Percentiles rank a stretch among this genome's conserved stretches.
phyloP scores from a whole-genome alignment of 2,797 vertebrate species.

The Coranthus polyacanthus region DNA sequence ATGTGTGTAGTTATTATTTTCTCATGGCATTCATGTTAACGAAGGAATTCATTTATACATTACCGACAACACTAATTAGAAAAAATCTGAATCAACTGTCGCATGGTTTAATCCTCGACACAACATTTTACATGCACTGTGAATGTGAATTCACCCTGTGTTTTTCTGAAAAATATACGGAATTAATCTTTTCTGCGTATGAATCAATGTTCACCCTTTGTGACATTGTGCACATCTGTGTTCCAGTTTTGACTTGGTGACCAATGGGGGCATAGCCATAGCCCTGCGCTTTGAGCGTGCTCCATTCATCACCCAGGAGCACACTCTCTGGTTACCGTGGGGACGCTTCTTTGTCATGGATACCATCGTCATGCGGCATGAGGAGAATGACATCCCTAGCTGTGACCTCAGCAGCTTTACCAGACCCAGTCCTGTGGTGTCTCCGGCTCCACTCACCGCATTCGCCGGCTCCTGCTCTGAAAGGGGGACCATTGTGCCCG shows the following conservation, averaged over 20 bases:
- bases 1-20: too few species aligned
- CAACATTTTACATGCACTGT: slow-evolving; percentile 28
- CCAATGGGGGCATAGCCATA: slow-evolving; percentile 93
- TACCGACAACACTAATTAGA: slow-evolving; percentile 36
- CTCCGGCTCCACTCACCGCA: slow-evolving; percentile 92
- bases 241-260: slow-evolving; percentile 96
- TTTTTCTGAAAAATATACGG: slow-evolving; percentile 8
- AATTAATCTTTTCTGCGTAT: slow-evolving; percentile 20
- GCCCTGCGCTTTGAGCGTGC: slow-evolving; percentile 94
- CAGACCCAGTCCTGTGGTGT: slow-evolving; percentile 91
- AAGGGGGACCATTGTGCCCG: slow-evolving; percentile 93
- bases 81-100: slow-evolving; percentile 22
- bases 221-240: slow-evolving; percentile 43
- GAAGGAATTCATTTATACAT: too few species aligned
- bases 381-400: slow-evolving; percentile 98
- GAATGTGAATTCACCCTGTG: slow-evolving; percentile 25
- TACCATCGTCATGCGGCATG: slow-evolving; percentile 96
- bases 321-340: slow-evolving; percentile 97
- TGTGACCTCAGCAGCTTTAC: slow-evolving; percentile 97
- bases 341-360: slow-evolving; percentile 99
- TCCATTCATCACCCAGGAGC: slow-evolving; percentile 98
- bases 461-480: slow-evolving; percentile 93
- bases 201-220: slow-evolving; percentile 22
- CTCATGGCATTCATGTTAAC: too few species aligned
- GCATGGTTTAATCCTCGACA: slow-evolving; percentile 39